phyloP scores from a whole-genome alignment of 2,797 vertebrate species.

The Pteronotus mesoamericanus region DNA sequence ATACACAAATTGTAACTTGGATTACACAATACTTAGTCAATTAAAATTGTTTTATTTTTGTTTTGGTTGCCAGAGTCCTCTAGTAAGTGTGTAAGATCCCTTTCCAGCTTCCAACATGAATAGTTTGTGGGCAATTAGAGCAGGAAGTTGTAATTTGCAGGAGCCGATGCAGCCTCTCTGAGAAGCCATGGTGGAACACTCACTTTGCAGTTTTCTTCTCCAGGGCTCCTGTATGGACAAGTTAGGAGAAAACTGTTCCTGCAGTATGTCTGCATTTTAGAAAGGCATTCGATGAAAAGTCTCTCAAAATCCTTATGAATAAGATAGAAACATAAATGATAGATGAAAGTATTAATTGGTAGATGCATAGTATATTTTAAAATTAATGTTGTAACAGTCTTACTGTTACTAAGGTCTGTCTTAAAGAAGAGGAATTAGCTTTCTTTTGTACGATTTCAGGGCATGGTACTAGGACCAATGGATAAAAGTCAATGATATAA shows the following conservation, averaged over 20 bases:
- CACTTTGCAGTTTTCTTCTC: neutral
- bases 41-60: neutral
- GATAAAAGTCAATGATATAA: neutral
- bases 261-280: neutral
- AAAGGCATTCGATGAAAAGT: neutral
- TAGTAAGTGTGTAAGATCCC: neutral
- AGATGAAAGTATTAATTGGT: neutral
- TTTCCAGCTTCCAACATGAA: neutral
- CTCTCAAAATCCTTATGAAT: neutral
- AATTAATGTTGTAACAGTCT: neutral
- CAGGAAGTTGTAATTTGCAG: neutral
- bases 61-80: neutral
- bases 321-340: neutral
- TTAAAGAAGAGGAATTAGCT: neutral
- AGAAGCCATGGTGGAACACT: neutral
- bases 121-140: neutral
- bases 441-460: neutral
- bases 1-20: accelerated
- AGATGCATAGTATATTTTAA: neutral
- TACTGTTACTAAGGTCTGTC: neutral
- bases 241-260: neutral
- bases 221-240: neutral
- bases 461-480: neutral
- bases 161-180: neutral
- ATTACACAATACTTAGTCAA: neutral